Evolutionary conservation across 2,797 vertebrate species (phyloP).

Genomic region (Clarias laeviceps): DNA sequence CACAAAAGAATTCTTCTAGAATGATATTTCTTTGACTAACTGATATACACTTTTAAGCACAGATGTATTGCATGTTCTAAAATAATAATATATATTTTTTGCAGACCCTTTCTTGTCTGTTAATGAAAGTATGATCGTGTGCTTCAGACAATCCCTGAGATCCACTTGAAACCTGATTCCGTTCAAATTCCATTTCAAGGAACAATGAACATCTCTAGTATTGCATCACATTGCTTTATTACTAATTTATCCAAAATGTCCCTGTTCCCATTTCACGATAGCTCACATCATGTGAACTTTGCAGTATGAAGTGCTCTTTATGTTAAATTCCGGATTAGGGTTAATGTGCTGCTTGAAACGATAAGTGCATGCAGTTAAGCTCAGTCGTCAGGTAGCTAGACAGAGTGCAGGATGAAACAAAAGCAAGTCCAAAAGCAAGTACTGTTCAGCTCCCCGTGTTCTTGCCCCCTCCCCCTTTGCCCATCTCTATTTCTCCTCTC

Average conservation of each 20-base stretch:
- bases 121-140: neutral
- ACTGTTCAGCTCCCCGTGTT: neutral
- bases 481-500: constrained; percentile 14
- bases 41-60: constrained; percentile 12
- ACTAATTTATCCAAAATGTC: neutral
- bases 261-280: constrained; percentile 3
- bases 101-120: neutral
- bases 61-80: neutral
- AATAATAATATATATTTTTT: neutral
- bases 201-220: neutral
- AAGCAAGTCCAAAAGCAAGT: constrained; percentile 11
- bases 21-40: neutral
- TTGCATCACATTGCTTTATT: constrained; percentile 4
- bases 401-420: neutral
- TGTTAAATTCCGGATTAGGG: constrained; percentile 18
- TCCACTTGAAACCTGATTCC: constrained; percentile 18
- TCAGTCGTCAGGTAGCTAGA: neutral
- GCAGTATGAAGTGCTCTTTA: constrained; percentile 12
- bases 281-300: constrained; percentile 1
- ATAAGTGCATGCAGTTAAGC: constrained; percentile 15
- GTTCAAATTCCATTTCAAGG: constrained; percentile 15
- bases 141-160: neutral
- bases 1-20: neutral
- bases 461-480: constrained; percentile 1
- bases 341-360: constrained; percentile 7